phyloP scores from a whole-genome alignment of 1,140 invertebrate genomes.

The Psix sp. region DNA sequence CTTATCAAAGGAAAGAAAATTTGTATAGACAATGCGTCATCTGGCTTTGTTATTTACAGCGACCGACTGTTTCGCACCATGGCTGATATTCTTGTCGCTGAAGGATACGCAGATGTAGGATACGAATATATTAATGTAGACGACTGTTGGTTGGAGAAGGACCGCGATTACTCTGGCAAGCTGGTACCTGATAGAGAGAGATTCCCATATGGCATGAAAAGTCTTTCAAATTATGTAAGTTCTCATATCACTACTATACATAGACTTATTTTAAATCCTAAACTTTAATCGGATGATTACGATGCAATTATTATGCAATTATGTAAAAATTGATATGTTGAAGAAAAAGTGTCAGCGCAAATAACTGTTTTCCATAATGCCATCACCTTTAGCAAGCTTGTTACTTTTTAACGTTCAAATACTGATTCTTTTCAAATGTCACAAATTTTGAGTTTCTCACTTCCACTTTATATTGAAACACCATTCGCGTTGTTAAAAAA shows the following conservation, averaged over 20 bases:
- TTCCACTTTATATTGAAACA: no score
- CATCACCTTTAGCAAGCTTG: no score
- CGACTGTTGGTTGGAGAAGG: conserved; percentile 95
- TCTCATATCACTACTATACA: not conserved
- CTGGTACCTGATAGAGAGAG: conserved; percentile 90
- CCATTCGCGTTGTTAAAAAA: no score
- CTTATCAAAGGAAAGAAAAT: no score
- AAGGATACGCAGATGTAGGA: conserved; percentile 92
- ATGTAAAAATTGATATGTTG: no score
- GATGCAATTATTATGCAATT: not conserved
- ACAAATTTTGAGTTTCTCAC: no score
- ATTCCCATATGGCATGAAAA: conserved; percentile 95
- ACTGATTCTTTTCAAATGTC: no score
- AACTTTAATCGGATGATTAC: not conserved
- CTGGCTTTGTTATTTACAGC: conserved; percentile 79
- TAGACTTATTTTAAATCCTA: not conserved
- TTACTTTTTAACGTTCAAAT: no score
- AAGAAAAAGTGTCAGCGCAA: no score
- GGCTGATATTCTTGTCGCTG: conserved; percentile 91
- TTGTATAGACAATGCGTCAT: conserved; percentile 24
- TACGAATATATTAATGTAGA: conserved; percentile 97
- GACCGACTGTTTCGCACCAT: conserved; percentile 94
- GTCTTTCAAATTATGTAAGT: conserved; percentile 93
- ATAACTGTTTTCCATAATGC: no score
- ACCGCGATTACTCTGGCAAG: conserved; percentile 84